Evolutionary conservation across 2,113 vertebrate genomes (phyloP).

Genomic region (Fukomys damarensis): DNA sequence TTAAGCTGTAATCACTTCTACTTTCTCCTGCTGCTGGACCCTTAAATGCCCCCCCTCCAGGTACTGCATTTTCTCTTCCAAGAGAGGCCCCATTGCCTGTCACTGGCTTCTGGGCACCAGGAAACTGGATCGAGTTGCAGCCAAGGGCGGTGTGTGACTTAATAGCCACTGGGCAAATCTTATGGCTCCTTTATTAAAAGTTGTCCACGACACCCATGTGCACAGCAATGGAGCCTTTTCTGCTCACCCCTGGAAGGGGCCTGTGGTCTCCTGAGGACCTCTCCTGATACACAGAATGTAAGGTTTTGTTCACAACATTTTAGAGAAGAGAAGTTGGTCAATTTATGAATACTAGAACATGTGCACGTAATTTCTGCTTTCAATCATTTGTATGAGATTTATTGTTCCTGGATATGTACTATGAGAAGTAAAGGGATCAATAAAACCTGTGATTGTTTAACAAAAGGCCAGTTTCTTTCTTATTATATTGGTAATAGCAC

Average conservation of each 20-base stretch:
- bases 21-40: neutral
- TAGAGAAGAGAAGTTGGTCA: neutral
- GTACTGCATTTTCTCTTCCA: neutral
- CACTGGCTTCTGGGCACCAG: neutral
- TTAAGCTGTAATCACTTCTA: neutral
- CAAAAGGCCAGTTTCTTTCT: conserved; percentile 34
- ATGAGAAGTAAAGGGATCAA: neutral
- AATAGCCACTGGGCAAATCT: neutral
- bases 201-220: neutral
- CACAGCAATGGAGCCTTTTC: neutral
- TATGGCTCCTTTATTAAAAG: neutral
- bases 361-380: conserved; percentile 15
- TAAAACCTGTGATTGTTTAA: conserved; percentile 32
- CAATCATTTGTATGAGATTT: conserved; percentile 36
- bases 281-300: neutral
- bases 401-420: conserved; percentile 42
- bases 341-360: neutral
- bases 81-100: neutral
- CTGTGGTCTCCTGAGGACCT: neutral
- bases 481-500: conserved; percentile 39
- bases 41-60: neutral
- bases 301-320: neutral
- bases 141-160: neutral
- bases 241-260: neutral
- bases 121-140: neutral